Conservation (phyloP, 2,113 vertebrate species). For the Pterocles gutturalis region DNA sequence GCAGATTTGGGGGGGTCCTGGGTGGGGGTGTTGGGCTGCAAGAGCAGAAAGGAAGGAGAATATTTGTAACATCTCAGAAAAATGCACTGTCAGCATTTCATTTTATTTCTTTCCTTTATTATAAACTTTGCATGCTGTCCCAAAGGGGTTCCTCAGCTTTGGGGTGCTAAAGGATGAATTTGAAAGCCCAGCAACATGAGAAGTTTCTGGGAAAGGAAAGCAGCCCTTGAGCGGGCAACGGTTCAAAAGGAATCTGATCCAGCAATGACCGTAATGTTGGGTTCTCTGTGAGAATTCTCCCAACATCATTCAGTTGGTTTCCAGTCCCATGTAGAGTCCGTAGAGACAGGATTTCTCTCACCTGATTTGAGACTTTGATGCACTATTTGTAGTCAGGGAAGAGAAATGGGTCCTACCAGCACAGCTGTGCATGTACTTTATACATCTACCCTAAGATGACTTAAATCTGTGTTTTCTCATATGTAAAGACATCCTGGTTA, state of each 20-base stretch:
- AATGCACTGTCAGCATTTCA: not conserved
- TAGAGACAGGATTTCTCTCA: not conserved
- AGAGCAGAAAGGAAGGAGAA: not conserved
- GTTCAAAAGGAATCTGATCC: not conserved
- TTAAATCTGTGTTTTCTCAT: not conserved
- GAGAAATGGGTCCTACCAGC: not conserved
- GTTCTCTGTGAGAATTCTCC: not conserved
- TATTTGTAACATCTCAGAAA: not conserved
- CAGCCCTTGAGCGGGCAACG: accelerated
- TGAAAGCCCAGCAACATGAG: not conserved
- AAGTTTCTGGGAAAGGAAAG: not conserved
- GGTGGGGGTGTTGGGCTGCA: not conserved
- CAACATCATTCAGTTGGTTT: not conserved
- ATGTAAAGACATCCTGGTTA: not conserved
- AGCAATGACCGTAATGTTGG: not conserved
- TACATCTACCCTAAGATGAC: not conserved
- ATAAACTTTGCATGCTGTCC: not conserved
- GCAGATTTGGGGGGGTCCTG: not conserved
- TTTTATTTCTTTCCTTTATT: not conserved
- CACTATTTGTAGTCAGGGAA: not conserved
- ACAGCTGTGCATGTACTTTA: not conserved
- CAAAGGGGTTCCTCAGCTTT: not conserved
- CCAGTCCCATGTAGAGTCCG: not conserved
- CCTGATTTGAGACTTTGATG: not conserved
- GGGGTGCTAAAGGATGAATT: not conserved